These are phyloP conservation scores for Homarus americanus DNA, from an alignment of 1,140 invertebrate species.

Conservation along the genomic window DNA sequence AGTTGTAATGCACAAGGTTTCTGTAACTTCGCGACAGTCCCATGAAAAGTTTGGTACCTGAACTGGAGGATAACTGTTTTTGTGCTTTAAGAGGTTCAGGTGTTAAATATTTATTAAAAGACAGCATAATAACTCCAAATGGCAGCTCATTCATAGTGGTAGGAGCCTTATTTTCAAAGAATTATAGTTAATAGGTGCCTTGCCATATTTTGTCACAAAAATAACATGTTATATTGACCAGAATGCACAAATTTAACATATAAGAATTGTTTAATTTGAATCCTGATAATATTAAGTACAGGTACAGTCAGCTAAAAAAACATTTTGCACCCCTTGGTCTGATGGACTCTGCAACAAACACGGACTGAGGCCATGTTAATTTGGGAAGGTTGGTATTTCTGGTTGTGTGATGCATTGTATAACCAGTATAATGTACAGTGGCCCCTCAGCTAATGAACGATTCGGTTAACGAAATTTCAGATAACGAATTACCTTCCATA, in stretches of 20 bases:
- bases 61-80: conserved; percentile 33
- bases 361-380: too few species aligned
- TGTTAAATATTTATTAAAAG: conserved; percentile 13
- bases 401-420: too few species aligned
- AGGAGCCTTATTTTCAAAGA: conserved; percentile 45
- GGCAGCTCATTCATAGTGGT: conserved; percentile 31
- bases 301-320: too few species aligned
- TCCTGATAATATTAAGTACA: too few species aligned
- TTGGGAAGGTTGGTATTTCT: too few species aligned
- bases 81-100: conserved; percentile 45
- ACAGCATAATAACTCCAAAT: conserved; percentile 16
- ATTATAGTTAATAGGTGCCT: conserved; percentile 65
- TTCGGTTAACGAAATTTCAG: too few species aligned
- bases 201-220: conserved; percentile 59
- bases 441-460: too few species aligned
- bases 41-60: conserved; percentile 38
- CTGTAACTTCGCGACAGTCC: background rate
- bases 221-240: conserved; percentile 29
- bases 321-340: too few species aligned
- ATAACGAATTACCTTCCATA: too few species aligned
- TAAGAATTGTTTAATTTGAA: background rate
- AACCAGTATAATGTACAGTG: too few species aligned
- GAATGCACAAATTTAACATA: conserved; percentile 55
- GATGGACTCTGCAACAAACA: too few species aligned
- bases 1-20: conserved; percentile 17